A percentile compares a stretch with the other conserved stretches of the same genome.
Conservation (phyloP, 2,113 vertebrate genomes). For the Helogale parvula region DNA sequence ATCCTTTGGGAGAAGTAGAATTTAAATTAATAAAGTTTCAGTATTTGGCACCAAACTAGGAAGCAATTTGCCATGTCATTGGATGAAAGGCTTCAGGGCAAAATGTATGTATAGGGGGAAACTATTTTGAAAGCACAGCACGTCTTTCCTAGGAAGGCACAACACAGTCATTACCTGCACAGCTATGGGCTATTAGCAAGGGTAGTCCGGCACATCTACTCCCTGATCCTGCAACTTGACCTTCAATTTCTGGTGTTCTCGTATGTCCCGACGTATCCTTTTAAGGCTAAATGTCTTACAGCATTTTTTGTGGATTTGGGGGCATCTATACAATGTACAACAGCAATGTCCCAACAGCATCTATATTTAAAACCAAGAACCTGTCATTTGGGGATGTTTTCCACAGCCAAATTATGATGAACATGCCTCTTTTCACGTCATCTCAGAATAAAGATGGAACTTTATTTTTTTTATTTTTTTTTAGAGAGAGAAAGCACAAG, state of each 20-base stretch:
- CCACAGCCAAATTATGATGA: neutral
- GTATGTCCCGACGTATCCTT: accelerated
- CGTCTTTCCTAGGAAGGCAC: neutral
- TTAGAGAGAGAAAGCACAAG: too few relatives aligned
- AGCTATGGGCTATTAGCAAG: neutral
- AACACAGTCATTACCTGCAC: too few relatives aligned
- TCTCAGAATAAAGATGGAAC: neutral
- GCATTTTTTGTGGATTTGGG: neutral
- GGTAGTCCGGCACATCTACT: accelerated
- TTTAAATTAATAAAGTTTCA: neutral
- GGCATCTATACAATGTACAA: neutral
- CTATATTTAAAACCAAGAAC: neutral
- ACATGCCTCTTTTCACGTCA: neutral
- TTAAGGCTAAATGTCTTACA: neutral
- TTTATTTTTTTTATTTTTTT: neutral
- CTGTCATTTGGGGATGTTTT: neutral
- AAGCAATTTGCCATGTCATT: neutral
- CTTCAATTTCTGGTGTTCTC: neutral
- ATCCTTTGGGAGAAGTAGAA: neutral
- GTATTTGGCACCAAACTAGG: neutral
- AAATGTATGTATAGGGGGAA: neutral
- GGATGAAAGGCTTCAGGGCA: neutral
- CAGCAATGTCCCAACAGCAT: neutral
- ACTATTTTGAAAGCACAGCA: too few relatives aligned
- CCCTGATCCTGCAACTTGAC: too few relatives aligned